Percentiles rank a stretch among this genome's conserved stretches.
Conservation (phyloP, 2,113 vertebrate genomes). For the Sphyrna mokarran region DNA sequence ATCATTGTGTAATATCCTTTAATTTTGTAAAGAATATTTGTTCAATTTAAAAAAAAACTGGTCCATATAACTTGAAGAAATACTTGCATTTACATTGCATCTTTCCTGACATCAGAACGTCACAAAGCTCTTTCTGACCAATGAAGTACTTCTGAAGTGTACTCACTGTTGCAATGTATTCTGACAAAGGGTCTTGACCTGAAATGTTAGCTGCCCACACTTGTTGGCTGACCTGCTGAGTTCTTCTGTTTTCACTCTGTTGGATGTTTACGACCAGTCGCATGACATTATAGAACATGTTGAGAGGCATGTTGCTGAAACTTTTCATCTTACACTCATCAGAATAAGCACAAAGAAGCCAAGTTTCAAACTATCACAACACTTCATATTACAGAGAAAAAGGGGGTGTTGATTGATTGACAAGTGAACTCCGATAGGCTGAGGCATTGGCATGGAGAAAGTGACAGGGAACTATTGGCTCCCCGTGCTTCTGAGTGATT, state of each 20-base stretch:
- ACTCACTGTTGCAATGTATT: neutral
- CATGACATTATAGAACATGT: too few relatives aligned
- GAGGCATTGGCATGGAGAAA: too few relatives aligned
- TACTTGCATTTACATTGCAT: neutral
- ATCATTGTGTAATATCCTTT: neutral
- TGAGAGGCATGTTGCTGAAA: too few relatives aligned
- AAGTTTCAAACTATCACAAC: too few relatives aligned
- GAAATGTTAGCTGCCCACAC: neutral
- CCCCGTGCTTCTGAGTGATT: too few relatives aligned
- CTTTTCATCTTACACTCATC: too few relatives aligned
- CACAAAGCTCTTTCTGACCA: neutral
- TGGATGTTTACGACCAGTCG: neutral
- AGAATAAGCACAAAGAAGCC: too few relatives aligned
- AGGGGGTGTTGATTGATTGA: too few relatives aligned
- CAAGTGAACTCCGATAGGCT: too few relatives aligned
- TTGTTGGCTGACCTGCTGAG: neutral
- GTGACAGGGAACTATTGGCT: too few relatives aligned
- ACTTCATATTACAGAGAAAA: too few relatives aligned
- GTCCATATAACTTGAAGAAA: neutral
- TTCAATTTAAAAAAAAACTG: neutral
- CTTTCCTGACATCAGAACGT: neutral
- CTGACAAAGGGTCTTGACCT: neutral
- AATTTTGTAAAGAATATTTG: neutral
- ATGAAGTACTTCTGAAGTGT: neutral
- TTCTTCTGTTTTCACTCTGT: neutral